phyloP scores from a whole-genome alignment of 2,113 vertebrate species.

The Rafetus swinhoei region DNA sequence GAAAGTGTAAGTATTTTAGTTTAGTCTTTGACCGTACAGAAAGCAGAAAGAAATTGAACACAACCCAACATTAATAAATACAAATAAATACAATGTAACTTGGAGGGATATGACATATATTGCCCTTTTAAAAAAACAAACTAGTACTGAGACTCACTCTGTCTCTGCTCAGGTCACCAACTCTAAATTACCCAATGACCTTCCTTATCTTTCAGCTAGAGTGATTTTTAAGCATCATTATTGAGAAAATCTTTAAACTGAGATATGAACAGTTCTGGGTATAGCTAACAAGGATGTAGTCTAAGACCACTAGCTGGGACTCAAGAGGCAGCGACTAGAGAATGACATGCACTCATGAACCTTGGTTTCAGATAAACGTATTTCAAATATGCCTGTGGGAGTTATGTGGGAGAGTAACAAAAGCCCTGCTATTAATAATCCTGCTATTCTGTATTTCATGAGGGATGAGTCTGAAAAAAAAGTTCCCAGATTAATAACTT shows the following conservation, averaged over 20 bases:
- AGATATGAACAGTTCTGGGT: not conserved
- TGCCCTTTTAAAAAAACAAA: not conserved
- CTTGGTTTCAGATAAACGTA: not conserved
- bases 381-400: not conserved
- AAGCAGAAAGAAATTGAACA: not conserved
- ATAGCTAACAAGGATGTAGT: not conserved
- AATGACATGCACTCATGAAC: conserved; percentile 21
- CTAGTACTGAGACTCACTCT: not conserved
- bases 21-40: not conserved
- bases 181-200: not conserved
- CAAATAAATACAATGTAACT: not conserved
- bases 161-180: not conserved
- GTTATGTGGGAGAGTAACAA: conserved; percentile 36
- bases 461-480: not conserved
- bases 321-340: conserved; percentile 10
- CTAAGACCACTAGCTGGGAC: not conserved
- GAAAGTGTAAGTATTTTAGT: not conserved
- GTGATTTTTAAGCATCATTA: not conserved
- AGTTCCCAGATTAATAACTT: not conserved
- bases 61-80: not conserved
- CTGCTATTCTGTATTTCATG: conserved; percentile 26
- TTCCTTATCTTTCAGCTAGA: not conserved
- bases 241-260: not conserved
- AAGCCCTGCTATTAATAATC: not conserved
- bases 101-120: not conserved